A percentile compares a stretch with the other conserved stretches of the same genome.
Evolutionary conservation across 2,797 vertebrate species (phyloP).

Genomic region (Manis crassicaudata): DNA sequence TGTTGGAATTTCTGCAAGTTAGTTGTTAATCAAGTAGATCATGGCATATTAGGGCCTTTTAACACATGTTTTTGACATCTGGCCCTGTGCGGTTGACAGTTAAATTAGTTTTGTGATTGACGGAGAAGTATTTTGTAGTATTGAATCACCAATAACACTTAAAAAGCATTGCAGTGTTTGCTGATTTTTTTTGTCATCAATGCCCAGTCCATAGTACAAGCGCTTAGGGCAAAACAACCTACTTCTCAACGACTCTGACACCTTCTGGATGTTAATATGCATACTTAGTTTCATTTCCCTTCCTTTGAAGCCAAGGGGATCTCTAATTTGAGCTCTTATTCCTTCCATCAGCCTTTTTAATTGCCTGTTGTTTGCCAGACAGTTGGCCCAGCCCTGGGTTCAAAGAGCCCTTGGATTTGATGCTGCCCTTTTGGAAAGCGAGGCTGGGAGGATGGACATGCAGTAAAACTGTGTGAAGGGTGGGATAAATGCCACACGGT

Average conservation of each 20-base stretch:
- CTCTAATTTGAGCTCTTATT: constrained; percentile 31
- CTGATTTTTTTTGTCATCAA: constrained; percentile 67
- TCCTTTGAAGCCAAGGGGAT: constrained; percentile 41
- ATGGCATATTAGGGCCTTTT: constrained; percentile 83
- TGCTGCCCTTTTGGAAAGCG: not conserved
- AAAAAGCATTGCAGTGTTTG: constrained; percentile 58
- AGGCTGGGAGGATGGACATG: not conserved
- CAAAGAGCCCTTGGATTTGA: not conserved
- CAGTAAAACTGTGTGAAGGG: not conserved
- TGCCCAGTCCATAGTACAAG: constrained; percentile 57
- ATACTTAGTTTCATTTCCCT: constrained; percentile 51
- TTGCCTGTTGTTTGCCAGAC: not conserved
- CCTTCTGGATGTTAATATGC: constrained; percentile 41
- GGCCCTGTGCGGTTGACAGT: constrained; percentile 79
- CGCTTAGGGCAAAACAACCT: constrained; percentile 66
- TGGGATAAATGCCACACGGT: not conserved
- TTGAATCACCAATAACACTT: constrained; percentile 78
- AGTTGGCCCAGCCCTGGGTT: not conserved
- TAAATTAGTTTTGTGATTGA: constrained; percentile 85
- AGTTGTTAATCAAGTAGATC: constrained; percentile 86
- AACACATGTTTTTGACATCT: constrained; percentile 85
- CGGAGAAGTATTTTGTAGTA: constrained; percentile 69
- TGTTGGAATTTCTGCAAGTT: constrained; percentile 85
- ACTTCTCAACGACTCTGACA: constrained; percentile 52
- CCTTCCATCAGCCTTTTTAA: constrained; percentile 16